Conservation (phyloP, 2,888 invertebrate species). For the Tillus elongatus region DNA sequence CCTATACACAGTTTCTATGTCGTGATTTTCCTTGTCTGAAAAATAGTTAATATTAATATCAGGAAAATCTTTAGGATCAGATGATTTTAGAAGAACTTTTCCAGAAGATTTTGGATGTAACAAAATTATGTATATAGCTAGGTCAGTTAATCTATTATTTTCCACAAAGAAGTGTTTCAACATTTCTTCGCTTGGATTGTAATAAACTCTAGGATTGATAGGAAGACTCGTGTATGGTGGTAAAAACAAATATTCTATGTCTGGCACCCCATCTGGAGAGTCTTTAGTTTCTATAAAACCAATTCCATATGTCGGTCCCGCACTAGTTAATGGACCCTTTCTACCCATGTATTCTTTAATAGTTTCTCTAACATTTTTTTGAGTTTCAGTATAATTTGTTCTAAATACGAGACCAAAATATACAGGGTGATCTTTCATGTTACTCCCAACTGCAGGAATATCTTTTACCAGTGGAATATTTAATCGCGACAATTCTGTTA, state of each 20-base stretch:
- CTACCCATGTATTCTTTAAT: conserved; percentile 21
- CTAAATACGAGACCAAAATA: conserved; percentile 21
- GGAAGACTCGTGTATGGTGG: conserved; percentile 8
- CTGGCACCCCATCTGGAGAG: conserved; percentile 3
- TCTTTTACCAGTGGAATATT: conserved; percentile 23
- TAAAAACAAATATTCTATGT: conserved; percentile 12
- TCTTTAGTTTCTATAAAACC: conserved; percentile 10
- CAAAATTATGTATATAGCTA: conserved; percentile 21
- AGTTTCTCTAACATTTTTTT: conserved; percentile 10
- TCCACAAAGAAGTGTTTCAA: background rate
- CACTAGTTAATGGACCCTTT: conserved; percentile 20
- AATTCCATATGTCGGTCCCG: conserved; percentile 8
- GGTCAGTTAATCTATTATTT: conserved; percentile 16
- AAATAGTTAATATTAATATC: conserved; percentile 27
- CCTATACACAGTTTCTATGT: conserved; percentile 52
- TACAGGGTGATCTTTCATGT: conserved; percentile 26
- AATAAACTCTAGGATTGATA: too few species aligned
- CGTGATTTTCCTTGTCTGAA: conserved; percentile 39
- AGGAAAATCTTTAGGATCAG: conserved; percentile 28
- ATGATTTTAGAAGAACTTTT: conserved; percentile 25
- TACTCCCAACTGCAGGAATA: conserved; percentile 25
- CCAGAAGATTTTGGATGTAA: conserved; percentile 30
- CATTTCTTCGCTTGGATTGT: background rate
- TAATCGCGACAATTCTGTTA: conserved; percentile 19
- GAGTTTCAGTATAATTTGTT: conserved; percentile 15